Evolutionary conservation across 37 sponge, comb jelly and placozoan species (phyloP).

Genomic region (Cliona cf. orientalis): DNA sequence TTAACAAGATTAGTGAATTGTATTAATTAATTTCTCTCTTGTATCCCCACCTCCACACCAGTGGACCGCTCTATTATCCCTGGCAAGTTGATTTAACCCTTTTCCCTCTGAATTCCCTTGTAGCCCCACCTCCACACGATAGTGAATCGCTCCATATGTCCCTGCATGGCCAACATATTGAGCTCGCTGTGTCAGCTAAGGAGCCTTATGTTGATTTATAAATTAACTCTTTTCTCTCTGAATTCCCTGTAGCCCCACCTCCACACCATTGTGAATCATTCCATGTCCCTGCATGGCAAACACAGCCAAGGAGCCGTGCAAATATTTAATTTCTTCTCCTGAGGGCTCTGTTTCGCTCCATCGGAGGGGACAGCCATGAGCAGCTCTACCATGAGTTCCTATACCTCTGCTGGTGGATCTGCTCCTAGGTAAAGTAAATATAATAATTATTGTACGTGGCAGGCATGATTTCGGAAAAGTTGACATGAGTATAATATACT

Average conservation of each 20-base stretch:
- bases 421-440: slow-evolving; percentile 80
- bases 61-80: background rate
- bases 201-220: too few species aligned
- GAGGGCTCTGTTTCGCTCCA: slow-evolving; percentile 93
- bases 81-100: too few species aligned
- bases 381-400: slow-evolving; percentile 97
- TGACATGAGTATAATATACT: too few species aligned
- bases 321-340: slow-evolving; percentile 96
- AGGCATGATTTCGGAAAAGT: too few species aligned
- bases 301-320: slow-evolving; percentile 92
- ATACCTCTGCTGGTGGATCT: slow-evolving; percentile 88
- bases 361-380: slow-evolving; percentile 94
- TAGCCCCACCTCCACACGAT: too few species aligned
- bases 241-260: slow-evolving; percentile 80
- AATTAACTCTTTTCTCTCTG: background rate
- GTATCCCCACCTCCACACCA: background rate
- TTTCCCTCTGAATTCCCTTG: too few species aligned
- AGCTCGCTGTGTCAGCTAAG: background rate
- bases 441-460: background rate
- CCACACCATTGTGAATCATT: slow-evolving; percentile 88
- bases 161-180: too few species aligned
- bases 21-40: background rate
- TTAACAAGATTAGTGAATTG: too few species aligned
- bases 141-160: too few species aligned
- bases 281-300: slow-evolving; percentile 88